A percentile compares a stretch with the other conserved stretches of the same genome.
Evolutionary conservation across 2,888 invertebrate species (phyloP).

Genomic region (Eupithecia centaureata): DNA sequence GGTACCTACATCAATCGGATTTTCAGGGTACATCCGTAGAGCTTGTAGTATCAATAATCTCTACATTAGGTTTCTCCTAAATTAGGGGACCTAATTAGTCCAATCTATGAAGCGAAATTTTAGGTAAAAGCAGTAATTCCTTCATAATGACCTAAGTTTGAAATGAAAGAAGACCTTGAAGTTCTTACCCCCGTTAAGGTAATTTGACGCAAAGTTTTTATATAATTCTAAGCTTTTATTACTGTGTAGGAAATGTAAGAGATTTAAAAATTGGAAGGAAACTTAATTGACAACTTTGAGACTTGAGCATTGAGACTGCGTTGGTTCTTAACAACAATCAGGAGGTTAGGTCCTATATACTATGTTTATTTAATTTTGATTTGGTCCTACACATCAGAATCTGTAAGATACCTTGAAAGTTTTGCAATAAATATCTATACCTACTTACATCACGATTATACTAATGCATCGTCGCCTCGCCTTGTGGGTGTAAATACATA

Average conservation of each 20-base stretch:
- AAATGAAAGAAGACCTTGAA: neutral
- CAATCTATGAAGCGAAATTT: neutral
- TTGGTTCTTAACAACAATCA: neutral
- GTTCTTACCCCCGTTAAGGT: neutral
- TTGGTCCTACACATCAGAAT: neutral
- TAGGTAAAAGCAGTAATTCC: neutral
- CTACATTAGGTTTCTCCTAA: neutral
- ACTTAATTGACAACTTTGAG: neutral
- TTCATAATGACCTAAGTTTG: neutral
- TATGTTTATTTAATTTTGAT: neutral
- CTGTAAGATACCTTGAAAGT: constrained; percentile 51
- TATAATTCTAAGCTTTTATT: constrained; percentile 1
- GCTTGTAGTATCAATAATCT: neutral
- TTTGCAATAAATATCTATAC: constrained; percentile 54
- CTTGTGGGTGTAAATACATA: constrained; percentile 4
- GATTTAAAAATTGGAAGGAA: neutral
- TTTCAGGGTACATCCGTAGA: neutral
- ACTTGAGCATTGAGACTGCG: neutral
- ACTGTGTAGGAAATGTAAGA: neutral
- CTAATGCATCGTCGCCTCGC: neutral
- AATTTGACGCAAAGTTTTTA: neutral
- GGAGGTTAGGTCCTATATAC: neutral
- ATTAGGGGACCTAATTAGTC: neutral
- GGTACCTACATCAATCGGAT: neutral
- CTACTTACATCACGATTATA: neutral